Evolutionary conservation across 2,888 invertebrate genomes (phyloP).

Genomic region (Noctua comes): DNA sequence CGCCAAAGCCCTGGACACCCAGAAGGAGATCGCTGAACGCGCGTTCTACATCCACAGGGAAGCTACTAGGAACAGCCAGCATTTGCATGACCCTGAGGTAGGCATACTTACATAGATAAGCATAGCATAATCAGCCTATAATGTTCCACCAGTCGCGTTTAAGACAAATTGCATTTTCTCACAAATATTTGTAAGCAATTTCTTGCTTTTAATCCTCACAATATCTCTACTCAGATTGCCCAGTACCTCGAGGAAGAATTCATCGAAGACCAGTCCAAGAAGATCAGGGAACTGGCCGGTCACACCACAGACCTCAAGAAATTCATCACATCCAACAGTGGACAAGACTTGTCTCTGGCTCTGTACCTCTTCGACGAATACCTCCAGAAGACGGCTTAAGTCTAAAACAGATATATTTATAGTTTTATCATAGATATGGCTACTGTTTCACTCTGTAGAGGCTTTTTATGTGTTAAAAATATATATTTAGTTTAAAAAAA

Average conservation of each 20-base stretch:
- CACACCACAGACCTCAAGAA: slow-evolving; percentile 93
- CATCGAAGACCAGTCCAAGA: slow-evolving; percentile 92
- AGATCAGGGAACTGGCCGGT: slow-evolving; percentile 93
- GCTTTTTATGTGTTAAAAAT: slow-evolving; percentile 20
- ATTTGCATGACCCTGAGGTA: slow-evolving; percentile 92
- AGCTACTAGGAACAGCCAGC: slow-evolving; percentile 89
- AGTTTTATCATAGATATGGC: slow-evolving; percentile 33
- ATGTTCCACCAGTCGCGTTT: background rate
- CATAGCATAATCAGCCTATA: too few species aligned
- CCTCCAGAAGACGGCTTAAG: slow-evolving; percentile 83
- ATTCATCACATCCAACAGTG: slow-evolving; percentile 89
- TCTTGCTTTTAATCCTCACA: background rate
- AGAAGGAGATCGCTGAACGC: slow-evolving; percentile 93
- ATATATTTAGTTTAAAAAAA: slow-evolving; percentile 19
- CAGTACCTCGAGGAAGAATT: slow-evolving; percentile 95
- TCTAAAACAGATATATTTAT: slow-evolving; percentile 3
- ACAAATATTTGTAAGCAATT: background rate
- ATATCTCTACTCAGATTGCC: slow-evolving; percentile 88
- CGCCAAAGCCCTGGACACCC: slow-evolving; percentile 93
- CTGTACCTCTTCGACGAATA: slow-evolving; percentile 94
- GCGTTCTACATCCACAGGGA: slow-evolving; percentile 93
- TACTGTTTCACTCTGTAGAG: slow-evolving; percentile 36
- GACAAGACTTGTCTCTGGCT: slow-evolving; percentile 91
- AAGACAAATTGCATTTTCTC: background rate
- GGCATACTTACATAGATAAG: slow-evolving; percentile 7